phyloP scores from a whole-genome alignment of 2,888 invertebrate species.

The Anticlea derivata region DNA sequence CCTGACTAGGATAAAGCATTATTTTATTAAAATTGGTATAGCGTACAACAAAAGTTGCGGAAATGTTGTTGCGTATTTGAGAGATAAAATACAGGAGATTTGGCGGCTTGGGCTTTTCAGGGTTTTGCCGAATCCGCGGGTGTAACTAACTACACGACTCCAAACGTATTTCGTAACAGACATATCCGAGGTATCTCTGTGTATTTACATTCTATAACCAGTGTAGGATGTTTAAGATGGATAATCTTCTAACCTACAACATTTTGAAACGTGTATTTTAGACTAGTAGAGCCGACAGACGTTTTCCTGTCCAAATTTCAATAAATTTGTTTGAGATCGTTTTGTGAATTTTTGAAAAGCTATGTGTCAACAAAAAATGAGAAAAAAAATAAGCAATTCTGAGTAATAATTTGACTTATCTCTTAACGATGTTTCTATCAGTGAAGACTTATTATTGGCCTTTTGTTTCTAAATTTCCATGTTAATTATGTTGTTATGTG shows the following conservation, averaged over 20 bases:
- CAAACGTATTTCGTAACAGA: slow-evolving; percentile 67
- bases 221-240: slow-evolving; percentile 41
- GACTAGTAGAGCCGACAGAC: too few relatives aligned
- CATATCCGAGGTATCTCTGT: slow-evolving; percentile 59
- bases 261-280: not conserved
- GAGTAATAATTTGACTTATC: too few relatives aligned
- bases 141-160: slow-evolving; percentile 69
- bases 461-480: too few relatives aligned
- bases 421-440: too few relatives aligned
- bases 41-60: slow-evolving; percentile 27
- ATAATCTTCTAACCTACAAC: slow-evolving; percentile 25
- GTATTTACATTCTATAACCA: slow-evolving; percentile 39
- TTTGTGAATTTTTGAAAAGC: too few relatives aligned
- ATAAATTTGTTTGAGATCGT: too few relatives aligned
- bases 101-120: slow-evolving; percentile 58
- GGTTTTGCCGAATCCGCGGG: slow-evolving; percentile 57
- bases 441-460: too few relatives aligned
- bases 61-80: slow-evolving; percentile 51
- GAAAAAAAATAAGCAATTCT: too few relatives aligned
- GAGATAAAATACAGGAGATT: slow-evolving; percentile 60
- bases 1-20: not conserved
- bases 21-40: slow-evolving; percentile 11
- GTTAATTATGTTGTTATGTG: too few relatives aligned
- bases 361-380: too few relatives aligned
- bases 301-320: too few relatives aligned